Evolutionary conservation across 2,113 vertebrate species (phyloP).

Genomic region (Diphyllodes magnificus): DNA sequence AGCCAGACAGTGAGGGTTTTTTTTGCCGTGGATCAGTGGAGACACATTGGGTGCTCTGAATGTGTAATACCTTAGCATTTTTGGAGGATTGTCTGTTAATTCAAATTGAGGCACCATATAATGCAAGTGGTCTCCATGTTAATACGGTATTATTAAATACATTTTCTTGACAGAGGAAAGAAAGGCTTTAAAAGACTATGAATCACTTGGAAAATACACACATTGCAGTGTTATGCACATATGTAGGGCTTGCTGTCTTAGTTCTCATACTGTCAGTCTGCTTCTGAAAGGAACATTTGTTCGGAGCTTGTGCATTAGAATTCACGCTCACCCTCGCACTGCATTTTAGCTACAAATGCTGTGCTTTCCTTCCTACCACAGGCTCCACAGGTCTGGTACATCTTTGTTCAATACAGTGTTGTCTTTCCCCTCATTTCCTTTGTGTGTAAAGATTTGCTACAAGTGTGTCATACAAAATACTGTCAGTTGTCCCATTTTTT

Average conservation of each 20-base stretch:
- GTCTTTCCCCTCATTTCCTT: neutral
- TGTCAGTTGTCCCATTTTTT: neutral
- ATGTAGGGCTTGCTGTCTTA: neutral
- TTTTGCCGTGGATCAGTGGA: neutral
- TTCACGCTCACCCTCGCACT: neutral
- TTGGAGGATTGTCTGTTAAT: neutral
- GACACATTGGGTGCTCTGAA: neutral
- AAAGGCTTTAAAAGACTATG: neutral
- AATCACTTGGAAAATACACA: neutral
- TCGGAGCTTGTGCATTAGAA: slow-evolving; percentile 7
- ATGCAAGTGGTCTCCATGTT: neutral
- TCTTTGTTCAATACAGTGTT: neutral
- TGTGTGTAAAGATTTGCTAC: neutral
- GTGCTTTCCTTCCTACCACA: neutral
- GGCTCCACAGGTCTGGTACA: neutral
- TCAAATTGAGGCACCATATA: neutral
- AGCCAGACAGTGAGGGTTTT: slow-evolving; percentile 5
- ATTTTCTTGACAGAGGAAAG: neutral
- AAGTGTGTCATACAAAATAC: neutral
- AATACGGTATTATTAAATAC: neutral
- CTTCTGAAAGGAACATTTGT: slow-evolving; percentile 37
- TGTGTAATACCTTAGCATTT: slow-evolving; percentile 12
- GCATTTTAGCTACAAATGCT: neutral
- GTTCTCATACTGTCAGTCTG: neutral
- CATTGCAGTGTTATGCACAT: neutral